These are phyloP conservation scores for Euthynnus affinis DNA, from an alignment of 2,797 vertebrate genomes.

Conservation along the genomic window DNA sequence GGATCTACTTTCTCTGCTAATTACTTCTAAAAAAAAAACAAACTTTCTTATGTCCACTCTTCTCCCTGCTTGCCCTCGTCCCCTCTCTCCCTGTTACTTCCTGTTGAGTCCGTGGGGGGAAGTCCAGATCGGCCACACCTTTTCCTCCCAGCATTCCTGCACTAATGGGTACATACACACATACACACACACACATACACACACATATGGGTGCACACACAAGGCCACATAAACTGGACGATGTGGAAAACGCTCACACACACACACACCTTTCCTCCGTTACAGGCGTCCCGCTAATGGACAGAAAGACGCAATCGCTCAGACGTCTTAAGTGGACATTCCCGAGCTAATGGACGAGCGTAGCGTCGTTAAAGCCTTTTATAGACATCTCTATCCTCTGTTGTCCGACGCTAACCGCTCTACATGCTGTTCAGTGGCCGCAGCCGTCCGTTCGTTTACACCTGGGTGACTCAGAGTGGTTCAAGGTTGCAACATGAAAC, in stretches of 20 bases:
- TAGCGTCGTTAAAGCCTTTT: constrained; percentile 6
- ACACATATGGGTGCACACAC: background rate
- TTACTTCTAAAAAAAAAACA: background rate
- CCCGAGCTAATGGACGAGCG: constrained; percentile 23
- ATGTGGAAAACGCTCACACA: too few species aligned
- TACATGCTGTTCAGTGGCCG: background rate
- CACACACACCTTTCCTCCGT: constrained; percentile 52
- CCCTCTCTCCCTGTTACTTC: constrained; percentile 62
- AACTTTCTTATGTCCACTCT: background rate
- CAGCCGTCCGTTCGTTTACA: background rate
- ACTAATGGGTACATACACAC: constrained; percentile 46
- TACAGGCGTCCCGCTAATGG: constrained; percentile 17
- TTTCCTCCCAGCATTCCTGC: constrained; percentile 78
- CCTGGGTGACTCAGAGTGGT: background rate
- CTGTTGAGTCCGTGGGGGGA: constrained; percentile 68
- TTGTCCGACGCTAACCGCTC: background rate
- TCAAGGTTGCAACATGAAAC: background rate
- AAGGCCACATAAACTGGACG: background rate
- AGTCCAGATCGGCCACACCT: constrained; percentile 73
- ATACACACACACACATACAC: too few species aligned
- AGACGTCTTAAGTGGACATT: constrained; percentile 3
- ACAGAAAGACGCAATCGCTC: background rate
- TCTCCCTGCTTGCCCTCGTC: background rate
- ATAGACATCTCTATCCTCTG: background rate
- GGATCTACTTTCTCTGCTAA: background rate